Percentiles rank a stretch among this genome's conserved stretches.
These are phyloP conservation scores for Epinephelus lanceolatus DNA, from an alignment of 2,113 vertebrate species.

Conservation along the genomic window DNA sequence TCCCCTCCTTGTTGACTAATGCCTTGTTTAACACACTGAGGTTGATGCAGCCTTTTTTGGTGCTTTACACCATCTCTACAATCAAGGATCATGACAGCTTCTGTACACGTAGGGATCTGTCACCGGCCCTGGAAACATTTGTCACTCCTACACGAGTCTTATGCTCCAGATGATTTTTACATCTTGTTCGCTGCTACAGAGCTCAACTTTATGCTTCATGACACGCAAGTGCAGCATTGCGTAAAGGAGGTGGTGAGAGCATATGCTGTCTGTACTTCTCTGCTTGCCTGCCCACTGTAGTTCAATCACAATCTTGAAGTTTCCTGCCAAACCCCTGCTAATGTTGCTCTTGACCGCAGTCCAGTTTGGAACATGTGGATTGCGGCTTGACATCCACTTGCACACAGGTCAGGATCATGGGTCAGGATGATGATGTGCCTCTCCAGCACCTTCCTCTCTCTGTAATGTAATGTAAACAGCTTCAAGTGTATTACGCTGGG, in stretches of 20 bases:
- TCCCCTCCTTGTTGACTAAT: conserved; percentile 44
- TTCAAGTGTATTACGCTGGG: conserved; percentile 76
- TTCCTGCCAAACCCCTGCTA: conserved; percentile 73
- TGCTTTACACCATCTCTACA: conserved; percentile 35
- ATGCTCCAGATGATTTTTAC: conserved; percentile 44
- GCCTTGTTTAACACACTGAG: conserved; percentile 52
- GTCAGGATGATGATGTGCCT: conserved; percentile 72
- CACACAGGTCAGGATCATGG: conserved; percentile 71
- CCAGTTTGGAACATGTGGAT: conserved; percentile 74
- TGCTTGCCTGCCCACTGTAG: conserved; percentile 55
- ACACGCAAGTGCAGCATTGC: conserved; percentile 54
- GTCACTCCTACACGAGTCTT: conserved; percentile 30
- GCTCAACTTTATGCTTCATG: conserved; percentile 58
- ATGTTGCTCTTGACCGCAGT: conserved; percentile 76
- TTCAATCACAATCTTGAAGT: conserved; percentile 65
- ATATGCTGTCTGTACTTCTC: conserved; percentile 22
- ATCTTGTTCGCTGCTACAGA: conserved; percentile 40
- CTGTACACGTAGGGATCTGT: conserved; percentile 37
- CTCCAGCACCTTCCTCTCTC: conserved; percentile 74
- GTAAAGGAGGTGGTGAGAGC: conserved; percentile 34
- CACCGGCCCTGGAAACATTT: conserved; percentile 26
- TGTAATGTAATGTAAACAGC: conserved; percentile 71
- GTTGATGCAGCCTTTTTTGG: conserved; percentile 57
- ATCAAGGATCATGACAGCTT: conserved; percentile 23
- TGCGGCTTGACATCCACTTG: conserved; percentile 78